Conservation (phyloP, 1,140 invertebrate species). For the Rhopalosiphum maidis region DNA sequence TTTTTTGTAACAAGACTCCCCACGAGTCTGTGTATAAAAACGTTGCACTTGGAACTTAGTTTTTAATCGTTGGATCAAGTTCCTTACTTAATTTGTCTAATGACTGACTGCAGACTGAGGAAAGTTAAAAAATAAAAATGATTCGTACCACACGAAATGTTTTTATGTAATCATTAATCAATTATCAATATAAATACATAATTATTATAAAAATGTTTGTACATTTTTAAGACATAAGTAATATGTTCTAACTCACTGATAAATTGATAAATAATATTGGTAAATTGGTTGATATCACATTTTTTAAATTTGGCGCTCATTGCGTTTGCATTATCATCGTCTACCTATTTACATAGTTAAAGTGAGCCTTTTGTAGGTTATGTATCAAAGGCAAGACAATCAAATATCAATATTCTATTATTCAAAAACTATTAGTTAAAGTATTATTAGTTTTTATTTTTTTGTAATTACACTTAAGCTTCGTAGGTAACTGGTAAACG, state of each 20-base stretch:
- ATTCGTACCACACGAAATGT: no score
- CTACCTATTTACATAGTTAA: background rate
- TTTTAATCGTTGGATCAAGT: background rate
- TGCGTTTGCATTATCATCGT: background rate
- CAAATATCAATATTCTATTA: background rate
- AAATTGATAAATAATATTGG: background rate
- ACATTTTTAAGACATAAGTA: background rate
- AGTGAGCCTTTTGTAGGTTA: background rate
- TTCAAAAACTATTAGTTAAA: background rate
- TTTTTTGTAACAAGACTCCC: no score
- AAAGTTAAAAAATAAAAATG: background rate
- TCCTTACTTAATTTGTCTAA: background rate
- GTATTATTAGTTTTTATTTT: background rate
- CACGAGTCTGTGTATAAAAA: no score
- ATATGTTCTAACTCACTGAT: background rate
- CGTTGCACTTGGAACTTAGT: background rate
- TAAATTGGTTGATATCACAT: background rate
- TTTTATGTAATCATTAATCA: no score
- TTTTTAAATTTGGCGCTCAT: conserved; percentile 34
- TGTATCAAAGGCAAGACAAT: background rate
- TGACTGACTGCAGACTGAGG: no score
- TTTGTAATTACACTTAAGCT: background rate
- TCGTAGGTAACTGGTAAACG: background rate
- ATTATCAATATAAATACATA: background rate
- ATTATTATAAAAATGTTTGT: background rate